These are phyloP conservation scores for Colostygia pectinataria DNA, from an alignment of 2,888 invertebrate genomes.

Conservation along the genomic window DNA sequence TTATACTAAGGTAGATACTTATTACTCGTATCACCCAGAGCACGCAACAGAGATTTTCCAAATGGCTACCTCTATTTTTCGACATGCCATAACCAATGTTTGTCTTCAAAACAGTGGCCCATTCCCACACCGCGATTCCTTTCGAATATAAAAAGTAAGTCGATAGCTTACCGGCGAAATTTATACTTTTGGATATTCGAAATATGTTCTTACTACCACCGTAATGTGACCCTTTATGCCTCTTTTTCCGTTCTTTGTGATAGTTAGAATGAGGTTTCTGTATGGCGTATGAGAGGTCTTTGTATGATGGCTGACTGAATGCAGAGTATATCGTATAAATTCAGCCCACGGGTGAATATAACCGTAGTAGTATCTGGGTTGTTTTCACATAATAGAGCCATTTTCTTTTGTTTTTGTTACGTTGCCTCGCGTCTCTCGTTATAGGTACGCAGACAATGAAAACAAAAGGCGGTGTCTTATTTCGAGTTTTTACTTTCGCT, in stretches of 20 bases:
- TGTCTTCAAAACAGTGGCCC: conserved; percentile 77
- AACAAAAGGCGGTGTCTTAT: conserved; percentile 78
- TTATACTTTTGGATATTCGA: conserved; percentile 82
- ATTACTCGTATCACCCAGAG: conserved; percentile 7
- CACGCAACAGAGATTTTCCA: conserved; percentile 21
- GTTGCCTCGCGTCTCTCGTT: conserved; percentile 68
- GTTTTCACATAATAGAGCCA: conserved; percentile 83
- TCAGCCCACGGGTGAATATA: conserved; percentile 81
- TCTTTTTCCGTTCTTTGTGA: not conserved
- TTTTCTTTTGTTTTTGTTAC: conserved; percentile 82
- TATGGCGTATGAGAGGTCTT: conserved; percentile 47
- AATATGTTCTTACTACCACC: conserved; percentile 67
- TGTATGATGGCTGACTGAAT: conserved; percentile 56
- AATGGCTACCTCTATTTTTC: conserved; percentile 24
- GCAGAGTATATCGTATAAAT: conserved; percentile 80
- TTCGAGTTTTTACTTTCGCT: conserved; percentile 64
- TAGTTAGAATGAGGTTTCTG: conserved; percentile 23
- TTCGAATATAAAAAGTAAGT: conserved; percentile 81
- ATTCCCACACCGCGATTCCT: conserved; percentile 71
- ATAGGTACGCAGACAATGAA: conserved; percentile 78
- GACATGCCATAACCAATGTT: conserved; percentile 60
- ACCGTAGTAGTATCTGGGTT: conserved; percentile 77
- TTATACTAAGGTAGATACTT: conserved; percentile 4
- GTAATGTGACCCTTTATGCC: conserved; percentile 41
- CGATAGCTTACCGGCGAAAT: conserved; percentile 81